Conservation (phyloP, 1,140 invertebrate species). For the Papilio dardanus region DNA sequence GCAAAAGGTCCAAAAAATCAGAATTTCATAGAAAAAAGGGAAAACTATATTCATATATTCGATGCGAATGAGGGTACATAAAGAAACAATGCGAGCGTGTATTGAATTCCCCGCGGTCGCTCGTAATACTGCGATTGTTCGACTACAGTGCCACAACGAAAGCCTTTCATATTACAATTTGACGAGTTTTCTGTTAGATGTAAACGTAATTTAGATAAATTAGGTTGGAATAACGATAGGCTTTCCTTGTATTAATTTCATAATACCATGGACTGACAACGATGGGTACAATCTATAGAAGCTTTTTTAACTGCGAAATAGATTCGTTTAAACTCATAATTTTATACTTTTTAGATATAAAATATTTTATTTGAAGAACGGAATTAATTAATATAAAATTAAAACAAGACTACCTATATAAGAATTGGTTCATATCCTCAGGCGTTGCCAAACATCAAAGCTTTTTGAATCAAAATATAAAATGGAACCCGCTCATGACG, state of each 20-base stretch:
- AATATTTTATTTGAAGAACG: too few relatives aligned
- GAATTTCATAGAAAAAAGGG: background rate
- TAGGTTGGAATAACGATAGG: too few relatives aligned
- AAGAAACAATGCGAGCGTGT: constrained; percentile 34
- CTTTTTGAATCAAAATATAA: constrained; percentile 1
- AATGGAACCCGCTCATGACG: background rate
- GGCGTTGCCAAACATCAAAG: background rate
- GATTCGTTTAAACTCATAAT: background rate
- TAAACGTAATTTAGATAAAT: background rate
- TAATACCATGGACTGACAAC: too few relatives aligned
- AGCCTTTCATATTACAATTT: constrained; percentile 1
- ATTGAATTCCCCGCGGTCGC: constrained; percentile 34
- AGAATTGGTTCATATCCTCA: background rate
- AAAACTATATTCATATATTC: constrained; percentile 19
- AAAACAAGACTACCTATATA: too few relatives aligned
- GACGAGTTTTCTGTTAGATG: background rate
- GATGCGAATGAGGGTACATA: constrained; percentile 25
- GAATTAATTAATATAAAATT: background rate
- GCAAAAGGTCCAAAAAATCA: constrained; percentile 11
- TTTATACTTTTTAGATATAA: too few relatives aligned
- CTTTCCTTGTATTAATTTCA: background rate
- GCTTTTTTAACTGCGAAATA: background rate
- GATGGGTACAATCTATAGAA: background rate
- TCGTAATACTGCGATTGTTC: constrained; percentile 35
- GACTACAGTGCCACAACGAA: too few relatives aligned